A percentile compares a stretch with the other conserved stretches of the same genome.
These are phyloP conservation scores for Phocoena phocoena DNA, from an alignment of 2,113 vertebrate species.

Conservation along the genomic window DNA sequence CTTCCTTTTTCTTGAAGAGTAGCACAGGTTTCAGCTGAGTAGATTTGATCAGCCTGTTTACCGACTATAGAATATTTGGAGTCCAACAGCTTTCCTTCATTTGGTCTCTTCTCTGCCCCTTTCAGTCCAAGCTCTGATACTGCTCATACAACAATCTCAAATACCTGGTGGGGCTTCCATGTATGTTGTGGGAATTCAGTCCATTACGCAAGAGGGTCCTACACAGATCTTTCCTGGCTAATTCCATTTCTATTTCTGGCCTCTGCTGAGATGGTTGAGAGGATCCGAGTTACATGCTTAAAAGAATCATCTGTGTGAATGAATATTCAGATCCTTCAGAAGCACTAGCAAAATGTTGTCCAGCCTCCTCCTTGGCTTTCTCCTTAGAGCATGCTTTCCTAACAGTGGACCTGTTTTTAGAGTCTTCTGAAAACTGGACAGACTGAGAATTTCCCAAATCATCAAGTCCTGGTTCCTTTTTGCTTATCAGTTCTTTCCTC, in stretches of 20 bases:
- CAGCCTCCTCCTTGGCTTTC: background rate
- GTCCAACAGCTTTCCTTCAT: background rate
- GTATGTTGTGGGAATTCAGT: background rate
- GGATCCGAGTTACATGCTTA: background rate
- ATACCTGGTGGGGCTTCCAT: background rate
- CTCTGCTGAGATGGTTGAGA: background rate
- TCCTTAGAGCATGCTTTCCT: background rate
- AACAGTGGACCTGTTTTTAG: background rate
- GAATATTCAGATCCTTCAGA: background rate
- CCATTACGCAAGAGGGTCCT: background rate
- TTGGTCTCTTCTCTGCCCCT: background rate
- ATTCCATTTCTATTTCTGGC: background rate
- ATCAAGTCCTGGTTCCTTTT: background rate
- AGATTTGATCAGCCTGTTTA: background rate
- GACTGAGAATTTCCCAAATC: background rate
- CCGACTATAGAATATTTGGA: background rate
- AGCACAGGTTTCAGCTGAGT: background rate
- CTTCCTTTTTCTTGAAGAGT: background rate
- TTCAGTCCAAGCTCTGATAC: background rate
- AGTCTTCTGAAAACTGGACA: background rate
- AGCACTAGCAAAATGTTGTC: background rate
- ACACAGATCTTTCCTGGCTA: background rate
- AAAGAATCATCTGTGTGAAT: background rate
- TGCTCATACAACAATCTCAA: background rate
- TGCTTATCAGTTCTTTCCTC: background rate